Evolutionary conservation across 2,888 invertebrate genomes (phyloP), one percentile per base, ranked within the genome.

Genomic region (Labia minor): DNA sequence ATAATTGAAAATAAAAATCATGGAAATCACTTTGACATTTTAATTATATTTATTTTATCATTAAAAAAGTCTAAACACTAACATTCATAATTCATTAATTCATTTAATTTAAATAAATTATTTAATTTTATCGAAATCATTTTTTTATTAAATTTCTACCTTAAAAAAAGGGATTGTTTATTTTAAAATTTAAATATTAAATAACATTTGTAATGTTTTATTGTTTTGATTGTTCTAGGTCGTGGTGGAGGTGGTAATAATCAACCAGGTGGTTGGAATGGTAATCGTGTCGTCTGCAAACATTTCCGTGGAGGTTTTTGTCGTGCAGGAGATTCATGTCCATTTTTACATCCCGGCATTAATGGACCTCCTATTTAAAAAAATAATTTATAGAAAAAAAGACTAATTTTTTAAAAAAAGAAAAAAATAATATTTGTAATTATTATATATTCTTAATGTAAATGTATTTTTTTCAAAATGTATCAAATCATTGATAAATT

Each of bases 261-360:
- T 71, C 83, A 82, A 80, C 80, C 84, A 73, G 81, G 82, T 10
- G 82, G 81, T 72, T 79, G 83, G 76, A 78, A 79, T 16, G 77
- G 80, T 10, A 78, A 78, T 19, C 75, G 78, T 68, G 79, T 81
- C 49, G 77, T 86, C 14, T 93, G 92, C 75, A 86, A 89, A 75
- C 88, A 90, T 76, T 89, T 89, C 74, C 86, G 87, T 73, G 86
- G 84, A 72, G 92, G 92, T 0, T 89, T 85, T 69, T 94, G 94
- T 78, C 81, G 90, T 65, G 85, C 89, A 75, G 90, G 90, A 67
- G 89, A 89, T 72, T 86, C 86, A 72, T 95, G 94, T 78, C 85
- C 86, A 66, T 94, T 89, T 77, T 79, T 91, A 72, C 94, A 94
- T 81, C 90, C 90, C 1, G 86, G 85, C 70, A 81, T 83, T 19